Conservation (phyloP, 2,888 invertebrate species). For the Zaprionus bogoriensis region DNA sequence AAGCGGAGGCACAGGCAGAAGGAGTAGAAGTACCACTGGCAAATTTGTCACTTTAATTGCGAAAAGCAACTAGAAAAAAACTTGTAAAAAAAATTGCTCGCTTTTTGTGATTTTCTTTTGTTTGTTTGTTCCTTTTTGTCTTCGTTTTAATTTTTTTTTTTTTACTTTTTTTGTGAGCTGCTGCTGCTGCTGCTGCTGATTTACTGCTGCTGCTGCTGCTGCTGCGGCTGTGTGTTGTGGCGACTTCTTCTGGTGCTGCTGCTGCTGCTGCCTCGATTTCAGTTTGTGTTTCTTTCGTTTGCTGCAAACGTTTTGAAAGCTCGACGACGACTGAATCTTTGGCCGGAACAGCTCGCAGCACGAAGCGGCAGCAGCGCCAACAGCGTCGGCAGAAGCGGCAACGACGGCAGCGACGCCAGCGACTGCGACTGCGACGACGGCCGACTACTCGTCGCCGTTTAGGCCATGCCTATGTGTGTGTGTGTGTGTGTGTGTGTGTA, state of each 20-base stretch:
- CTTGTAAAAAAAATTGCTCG: constrained; percentile 8
- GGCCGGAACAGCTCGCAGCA: constrained; percentile 64
- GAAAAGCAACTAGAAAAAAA: constrained; percentile 4
- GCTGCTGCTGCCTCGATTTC: constrained; percentile 4
- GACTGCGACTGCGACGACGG: constrained; percentile 18
- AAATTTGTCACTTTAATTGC: constrained; percentile 26
- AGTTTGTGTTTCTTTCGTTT: constrained; percentile 50
- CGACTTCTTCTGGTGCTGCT: constrained; percentile 39
- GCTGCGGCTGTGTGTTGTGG: constrained; percentile 39
- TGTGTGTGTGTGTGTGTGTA: no score
- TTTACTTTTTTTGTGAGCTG: constrained; percentile 9
- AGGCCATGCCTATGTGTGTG: no score
- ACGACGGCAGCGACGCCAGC: constrained; percentile 18
- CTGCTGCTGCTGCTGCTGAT: constrained; percentile 37
- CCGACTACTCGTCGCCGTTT: constrained; percentile 49
- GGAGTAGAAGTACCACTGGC: constrained; percentile 6
- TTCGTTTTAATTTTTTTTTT: not conserved
- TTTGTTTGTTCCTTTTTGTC: constrained; percentile 1
- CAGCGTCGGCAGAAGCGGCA: constrained; percentile 12
- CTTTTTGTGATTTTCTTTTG: not conserved
- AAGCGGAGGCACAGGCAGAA: not conserved
- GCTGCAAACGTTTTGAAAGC: constrained; percentile 82
- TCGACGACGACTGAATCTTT: constrained; percentile 82
- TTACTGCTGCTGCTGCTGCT: constrained; percentile 45
- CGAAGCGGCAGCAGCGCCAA: constrained; percentile 56